Conservation (phyloP, 1,140 invertebrate genomes). For the Phenacoccus solenopsis region DNA sequence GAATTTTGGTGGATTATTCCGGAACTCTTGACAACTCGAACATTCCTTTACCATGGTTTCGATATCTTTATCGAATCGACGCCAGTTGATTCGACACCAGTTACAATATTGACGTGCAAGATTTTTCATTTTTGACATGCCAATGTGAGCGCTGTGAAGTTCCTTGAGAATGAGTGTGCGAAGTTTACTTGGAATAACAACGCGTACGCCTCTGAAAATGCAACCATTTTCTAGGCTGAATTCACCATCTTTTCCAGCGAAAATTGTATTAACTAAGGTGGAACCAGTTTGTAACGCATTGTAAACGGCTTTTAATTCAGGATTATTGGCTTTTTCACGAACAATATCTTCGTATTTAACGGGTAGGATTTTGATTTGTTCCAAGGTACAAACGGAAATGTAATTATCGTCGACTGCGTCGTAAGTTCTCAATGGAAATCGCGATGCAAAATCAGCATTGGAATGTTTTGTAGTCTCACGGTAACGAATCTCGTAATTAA, state of each 20-base stretch:
- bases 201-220: conserved; percentile 27
- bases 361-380: background rate
- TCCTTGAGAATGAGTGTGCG: conserved; percentile 27
- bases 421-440: background rate
- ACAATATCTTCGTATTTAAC: background rate
- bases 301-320: background rate
- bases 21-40: background rate
- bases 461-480: background rate
- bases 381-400: background rate
- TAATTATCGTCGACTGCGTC: background rate
- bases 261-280: background rate
- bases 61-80: background rate
- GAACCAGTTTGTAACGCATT: background rate
- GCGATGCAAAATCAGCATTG: background rate
- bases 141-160: conserved; percentile 36
- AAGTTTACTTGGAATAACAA: conserved; percentile 29
- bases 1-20: background rate
- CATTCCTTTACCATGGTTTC: background rate
- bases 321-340: background rate
- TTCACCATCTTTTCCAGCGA: conserved; percentile 18
- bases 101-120: background rate
- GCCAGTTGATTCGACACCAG: too few species aligned
- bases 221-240: conserved; percentile 24
- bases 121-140: conserved; percentile 33
- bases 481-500: background rate